phyloP scores from a whole-genome alignment of 2,113 vertebrate species.

The Lycaon pictus region DNA sequence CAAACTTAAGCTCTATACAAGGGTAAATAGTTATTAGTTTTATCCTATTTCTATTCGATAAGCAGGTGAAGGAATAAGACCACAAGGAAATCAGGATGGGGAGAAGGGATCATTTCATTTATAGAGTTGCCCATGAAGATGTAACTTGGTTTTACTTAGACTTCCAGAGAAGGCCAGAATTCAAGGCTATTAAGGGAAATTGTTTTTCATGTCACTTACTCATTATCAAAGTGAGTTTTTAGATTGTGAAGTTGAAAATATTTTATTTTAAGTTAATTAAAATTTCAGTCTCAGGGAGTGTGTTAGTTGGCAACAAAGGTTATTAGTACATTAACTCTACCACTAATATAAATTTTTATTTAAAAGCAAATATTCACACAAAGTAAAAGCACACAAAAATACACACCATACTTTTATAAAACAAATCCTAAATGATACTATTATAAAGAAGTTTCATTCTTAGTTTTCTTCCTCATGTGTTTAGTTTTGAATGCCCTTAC shows the following conservation, averaged over 20 bases:
- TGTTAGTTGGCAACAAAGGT: conserved; percentile 8
- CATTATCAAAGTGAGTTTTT: conserved; percentile 29
- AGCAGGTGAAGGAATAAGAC: neutral
- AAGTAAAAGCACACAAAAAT: neutral
- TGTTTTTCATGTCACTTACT: neutral
- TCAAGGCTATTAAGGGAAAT: neutral
- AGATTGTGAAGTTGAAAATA: neutral
- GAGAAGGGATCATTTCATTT: neutral
- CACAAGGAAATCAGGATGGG: neutral
- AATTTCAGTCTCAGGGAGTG: neutral
- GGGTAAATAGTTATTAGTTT: neutral
- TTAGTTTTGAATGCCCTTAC: conserved; percentile 16
- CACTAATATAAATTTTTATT: neutral
- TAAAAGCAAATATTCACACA: neutral
- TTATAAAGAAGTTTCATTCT: neutral
- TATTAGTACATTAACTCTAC: neutral
- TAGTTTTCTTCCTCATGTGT: neutral
- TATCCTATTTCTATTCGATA: neutral
- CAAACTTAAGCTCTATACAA: neutral
- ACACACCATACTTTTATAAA: neutral
- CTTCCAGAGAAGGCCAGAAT: neutral
- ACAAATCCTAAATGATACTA: neutral
- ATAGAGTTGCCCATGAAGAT: neutral
- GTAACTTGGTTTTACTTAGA: neutral
- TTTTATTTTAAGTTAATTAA: neutral